Evolutionary conservation across 2,888 invertebrate genomes (phyloP).

Genomic region (Oscheius sp.): DNA sequence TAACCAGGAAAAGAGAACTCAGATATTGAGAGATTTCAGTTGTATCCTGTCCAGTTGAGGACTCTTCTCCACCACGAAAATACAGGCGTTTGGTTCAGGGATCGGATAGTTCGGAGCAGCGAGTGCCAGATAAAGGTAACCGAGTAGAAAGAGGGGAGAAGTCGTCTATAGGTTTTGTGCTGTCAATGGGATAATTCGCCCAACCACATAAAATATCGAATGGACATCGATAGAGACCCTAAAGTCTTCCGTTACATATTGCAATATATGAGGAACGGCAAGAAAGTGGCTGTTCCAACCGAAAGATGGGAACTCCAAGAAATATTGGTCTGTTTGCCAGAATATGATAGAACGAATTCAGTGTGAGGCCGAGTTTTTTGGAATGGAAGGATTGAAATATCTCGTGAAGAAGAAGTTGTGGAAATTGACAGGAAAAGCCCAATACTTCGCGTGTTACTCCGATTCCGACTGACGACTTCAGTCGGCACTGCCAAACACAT

Average conservation of each 20-base stretch:
- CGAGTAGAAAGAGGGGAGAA: not conserved
- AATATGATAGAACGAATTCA: not conserved
- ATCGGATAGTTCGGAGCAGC: slow-evolving; percentile 39
- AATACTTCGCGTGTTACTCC: slow-evolving; percentile 53
- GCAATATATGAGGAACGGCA: slow-evolving; percentile 54
- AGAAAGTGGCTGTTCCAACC: slow-evolving; percentile 43
- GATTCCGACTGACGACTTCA: slow-evolving; percentile 44
- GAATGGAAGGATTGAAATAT: slow-evolving; percentile 47
- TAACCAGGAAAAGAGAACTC: not conserved
- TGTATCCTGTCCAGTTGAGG: slow-evolving; percentile 50
- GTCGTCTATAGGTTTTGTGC: slow-evolving; percentile 36
- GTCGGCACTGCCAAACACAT: not conserved
- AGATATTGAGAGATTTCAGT: slow-evolving; percentile 27
- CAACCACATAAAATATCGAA: slow-evolving; percentile 53
- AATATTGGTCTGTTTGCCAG: slow-evolving; percentile 33
- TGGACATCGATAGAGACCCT: slow-evolving; percentile 55
- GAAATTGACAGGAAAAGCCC: slow-evolving; percentile 51
- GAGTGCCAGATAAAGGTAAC: slow-evolving; percentile 32
- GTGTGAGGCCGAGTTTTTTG: slow-evolving; percentile 52
- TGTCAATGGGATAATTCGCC: slow-evolving; percentile 52
- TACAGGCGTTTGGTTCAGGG: slow-evolving; percentile 46
- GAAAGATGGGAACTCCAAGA: slow-evolving; percentile 46
- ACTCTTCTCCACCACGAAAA: slow-evolving; percentile 49
- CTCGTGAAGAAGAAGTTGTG: slow-evolving; percentile 53
- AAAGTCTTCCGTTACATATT: slow-evolving; percentile 49